These are phyloP conservation scores for Acanthaster planci DNA, from an alignment of 35 echinoderm and acorn worm genomes.

Conservation along the genomic window DNA sequence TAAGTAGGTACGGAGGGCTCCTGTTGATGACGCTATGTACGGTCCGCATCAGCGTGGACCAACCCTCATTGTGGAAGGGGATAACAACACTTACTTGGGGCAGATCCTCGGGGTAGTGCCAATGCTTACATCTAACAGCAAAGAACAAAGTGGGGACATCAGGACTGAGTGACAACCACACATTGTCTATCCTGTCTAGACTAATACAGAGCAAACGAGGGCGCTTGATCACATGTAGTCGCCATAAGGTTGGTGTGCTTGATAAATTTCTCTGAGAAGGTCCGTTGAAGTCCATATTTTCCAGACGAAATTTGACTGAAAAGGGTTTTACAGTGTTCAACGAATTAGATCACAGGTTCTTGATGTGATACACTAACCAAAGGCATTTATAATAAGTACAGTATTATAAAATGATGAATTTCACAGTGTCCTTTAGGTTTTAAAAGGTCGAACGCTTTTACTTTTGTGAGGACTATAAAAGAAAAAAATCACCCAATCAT, in stretches of 20 bases:
- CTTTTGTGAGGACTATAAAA: too few relatives aligned
- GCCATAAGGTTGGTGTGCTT: neutral
- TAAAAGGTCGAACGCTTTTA: too few relatives aligned
- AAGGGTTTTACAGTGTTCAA: too few relatives aligned
- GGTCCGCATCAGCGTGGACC: conserved; percentile 67
- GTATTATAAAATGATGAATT: too few relatives aligned
- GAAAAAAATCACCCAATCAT: too few relatives aligned
- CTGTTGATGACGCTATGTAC: conserved; percentile 84
- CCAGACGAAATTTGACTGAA: too few relatives aligned
- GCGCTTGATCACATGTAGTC: neutral
- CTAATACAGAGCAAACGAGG: neutral
- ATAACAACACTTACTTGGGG: conserved; percentile 73
- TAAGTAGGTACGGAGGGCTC: conserved; percentile 66
- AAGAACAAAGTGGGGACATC: neutral
- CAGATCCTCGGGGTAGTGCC: conserved; percentile 47
- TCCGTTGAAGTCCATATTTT: too few relatives aligned
- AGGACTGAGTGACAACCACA: neutral
- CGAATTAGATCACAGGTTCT: too few relatives aligned
- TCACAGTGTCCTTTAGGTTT: too few relatives aligned
- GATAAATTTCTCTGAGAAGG: too few relatives aligned
- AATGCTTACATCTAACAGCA: conserved; percentile 56
- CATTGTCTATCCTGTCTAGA: neutral
- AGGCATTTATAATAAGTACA: too few relatives aligned
- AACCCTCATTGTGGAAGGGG: conserved; percentile 83
- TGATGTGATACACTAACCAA: too few relatives aligned